A percentile compares a stretch with the other conserved stretches of the same genome.
phyloP scores from a whole-genome alignment of 2,113 vertebrate species.

The Ailuropoda melanoleuca region DNA sequence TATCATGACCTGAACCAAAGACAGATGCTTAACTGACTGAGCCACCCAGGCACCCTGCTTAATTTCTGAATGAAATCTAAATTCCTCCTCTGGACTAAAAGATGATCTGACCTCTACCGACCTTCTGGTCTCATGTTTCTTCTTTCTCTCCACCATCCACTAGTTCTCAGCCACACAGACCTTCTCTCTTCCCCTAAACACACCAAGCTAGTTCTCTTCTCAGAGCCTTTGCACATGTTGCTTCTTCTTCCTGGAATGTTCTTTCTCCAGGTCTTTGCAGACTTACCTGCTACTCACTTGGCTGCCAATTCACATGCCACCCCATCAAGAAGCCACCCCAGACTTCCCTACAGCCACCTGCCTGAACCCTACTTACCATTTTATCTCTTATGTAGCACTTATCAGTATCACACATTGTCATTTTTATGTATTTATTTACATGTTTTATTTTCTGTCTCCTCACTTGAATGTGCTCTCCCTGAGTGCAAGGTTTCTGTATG shows the following conservation, averaged over 20 bases:
- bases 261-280: neutral
- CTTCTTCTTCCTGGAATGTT: neutral
- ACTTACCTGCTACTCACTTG: neutral
- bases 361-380: neutral
- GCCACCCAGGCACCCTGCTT: neutral
- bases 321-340: neutral
- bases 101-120: neutral
- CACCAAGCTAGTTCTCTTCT: neutral
- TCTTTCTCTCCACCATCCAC: neutral
- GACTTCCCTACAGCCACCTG: neutral
- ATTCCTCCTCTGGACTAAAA: neutral
- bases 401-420: neutral
- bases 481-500: neutral
- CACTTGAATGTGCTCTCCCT: neutral
- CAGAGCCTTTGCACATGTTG: neutral
- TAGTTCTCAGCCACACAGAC: neutral
- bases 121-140: neutral
- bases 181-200: neutral
- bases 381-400: neutral
- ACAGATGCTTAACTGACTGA: neutral
- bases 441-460: neutral
- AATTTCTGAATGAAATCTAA: neutral
- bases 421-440: neutral
- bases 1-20: too few relatives aligned
- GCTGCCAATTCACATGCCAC: neutral